Evolutionary conservation across 2,797 vertebrate species (phyloP).

Genomic region (Intellagama lesueurii): DNA sequence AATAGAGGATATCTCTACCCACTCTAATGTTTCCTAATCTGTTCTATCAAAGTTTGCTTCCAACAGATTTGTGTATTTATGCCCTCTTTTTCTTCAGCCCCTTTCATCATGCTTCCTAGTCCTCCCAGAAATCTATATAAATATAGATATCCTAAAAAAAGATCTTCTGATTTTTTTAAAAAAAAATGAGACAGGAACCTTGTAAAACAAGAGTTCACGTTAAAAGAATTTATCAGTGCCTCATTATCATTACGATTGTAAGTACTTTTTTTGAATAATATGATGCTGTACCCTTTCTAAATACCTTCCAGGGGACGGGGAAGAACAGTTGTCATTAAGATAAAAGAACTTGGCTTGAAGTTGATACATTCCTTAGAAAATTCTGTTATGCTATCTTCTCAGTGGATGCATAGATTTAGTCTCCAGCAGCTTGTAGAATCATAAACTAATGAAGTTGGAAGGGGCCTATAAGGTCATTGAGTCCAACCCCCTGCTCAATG

Average conservation of each 20-base stretch:
- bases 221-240: no score
- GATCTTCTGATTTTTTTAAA: background rate
- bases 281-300: no score
- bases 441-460: no score
- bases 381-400: background rate
- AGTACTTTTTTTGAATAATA: no score
- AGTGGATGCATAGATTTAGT: no score
- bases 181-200: constrained; percentile 22
- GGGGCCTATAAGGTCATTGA: no score
- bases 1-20: background rate
- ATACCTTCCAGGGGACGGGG: no score
- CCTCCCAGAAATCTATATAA: constrained; percentile 1
- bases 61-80: constrained; percentile 27
- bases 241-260: no score
- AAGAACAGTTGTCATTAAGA: no score
- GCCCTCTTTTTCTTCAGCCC: background rate
- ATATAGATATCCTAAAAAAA: background rate
- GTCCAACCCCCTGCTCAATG: no score
- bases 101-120: background rate
- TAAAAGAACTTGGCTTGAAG: no score
- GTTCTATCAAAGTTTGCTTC: background rate
- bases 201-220: background rate
- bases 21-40: constrained; percentile 10
- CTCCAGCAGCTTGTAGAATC: no score
- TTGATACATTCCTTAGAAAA: background rate